phyloP scores from a whole-genome alignment of 2,888 invertebrate species.

The Dicycla oo region DNA sequence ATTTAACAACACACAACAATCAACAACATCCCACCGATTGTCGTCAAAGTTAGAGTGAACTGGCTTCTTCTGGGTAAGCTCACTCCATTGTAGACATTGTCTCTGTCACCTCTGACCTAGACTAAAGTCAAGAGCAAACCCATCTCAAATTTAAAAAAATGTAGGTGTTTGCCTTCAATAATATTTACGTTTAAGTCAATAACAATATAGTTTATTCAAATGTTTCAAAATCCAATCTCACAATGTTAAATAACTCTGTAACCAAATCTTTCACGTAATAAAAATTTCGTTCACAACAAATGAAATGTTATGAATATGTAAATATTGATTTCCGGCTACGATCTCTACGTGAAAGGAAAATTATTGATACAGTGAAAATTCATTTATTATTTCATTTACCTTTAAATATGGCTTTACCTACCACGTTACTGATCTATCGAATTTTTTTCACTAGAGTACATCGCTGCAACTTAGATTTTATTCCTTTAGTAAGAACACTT shows the following conservation, averaged over 20 bases:
- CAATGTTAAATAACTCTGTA: background rate
- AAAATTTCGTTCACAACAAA: conserved; percentile 33
- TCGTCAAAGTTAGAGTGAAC: too few species aligned
- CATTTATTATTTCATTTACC: conserved; percentile 5
- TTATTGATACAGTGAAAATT: conserved; percentile 13
- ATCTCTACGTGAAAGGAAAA: conserved; percentile 10
- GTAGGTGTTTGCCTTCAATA: background rate
- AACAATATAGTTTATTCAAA: background rate
- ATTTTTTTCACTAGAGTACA: background rate
- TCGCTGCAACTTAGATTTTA: too few species aligned
- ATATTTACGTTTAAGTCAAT: background rate
- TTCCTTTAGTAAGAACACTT: background rate
- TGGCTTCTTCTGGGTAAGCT: too few species aligned
- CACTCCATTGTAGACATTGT: too few species aligned
- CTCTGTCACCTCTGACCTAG: too few species aligned
- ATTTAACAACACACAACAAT: too few species aligned
- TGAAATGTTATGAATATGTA: conserved; percentile 39
- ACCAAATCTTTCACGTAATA: conserved; percentile 5
- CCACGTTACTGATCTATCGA: background rate
- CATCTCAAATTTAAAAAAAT: too few species aligned
- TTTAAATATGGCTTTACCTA: background rate
- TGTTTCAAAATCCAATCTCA: background rate
- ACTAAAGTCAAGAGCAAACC: too few species aligned
- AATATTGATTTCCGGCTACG: conserved; percentile 21
- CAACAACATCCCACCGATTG: too few species aligned